Evolutionary conservation across 2,797 vertebrate species (phyloP).

Genomic region (Paramormyrops hopkinsi): DNA sequence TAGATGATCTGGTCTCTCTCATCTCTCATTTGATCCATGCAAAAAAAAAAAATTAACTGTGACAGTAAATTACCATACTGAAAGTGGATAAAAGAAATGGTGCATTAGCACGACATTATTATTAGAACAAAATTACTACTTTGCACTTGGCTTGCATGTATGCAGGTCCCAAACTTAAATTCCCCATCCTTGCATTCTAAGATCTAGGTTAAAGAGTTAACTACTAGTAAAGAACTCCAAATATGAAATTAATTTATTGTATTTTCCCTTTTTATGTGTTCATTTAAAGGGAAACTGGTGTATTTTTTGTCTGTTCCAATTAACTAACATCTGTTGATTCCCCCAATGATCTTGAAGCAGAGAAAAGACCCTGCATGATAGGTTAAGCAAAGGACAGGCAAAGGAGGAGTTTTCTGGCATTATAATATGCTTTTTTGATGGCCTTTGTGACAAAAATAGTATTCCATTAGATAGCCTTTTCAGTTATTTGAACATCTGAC

Average conservation of each 20-base stretch:
- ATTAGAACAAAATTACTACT: background rate
- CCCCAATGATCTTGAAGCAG: background rate
- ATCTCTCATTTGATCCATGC: background rate
- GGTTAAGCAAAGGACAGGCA: background rate
- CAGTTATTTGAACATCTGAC: background rate
- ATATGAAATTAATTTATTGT: background rate
- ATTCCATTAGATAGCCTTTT: background rate
- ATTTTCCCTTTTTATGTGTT: background rate
- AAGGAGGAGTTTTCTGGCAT: background rate
- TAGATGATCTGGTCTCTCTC: background rate
- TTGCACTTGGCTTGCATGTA: background rate
- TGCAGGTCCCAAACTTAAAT: background rate
- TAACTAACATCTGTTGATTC: slow-evolving; percentile 14
- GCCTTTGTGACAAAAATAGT: background rate
- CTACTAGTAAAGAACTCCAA: background rate
- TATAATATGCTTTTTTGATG: background rate
- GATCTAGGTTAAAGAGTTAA: background rate
- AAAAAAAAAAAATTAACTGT: background rate
- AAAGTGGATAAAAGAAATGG: background rate
- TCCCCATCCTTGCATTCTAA: background rate
- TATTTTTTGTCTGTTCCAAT: background rate
- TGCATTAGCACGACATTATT: background rate
- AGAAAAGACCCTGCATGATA: background rate
- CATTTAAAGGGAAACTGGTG: background rate
- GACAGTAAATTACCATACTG: background rate